Conservation (phyloP, 1,140 invertebrate genomes). For the Anastrepha obliqua region DNA sequence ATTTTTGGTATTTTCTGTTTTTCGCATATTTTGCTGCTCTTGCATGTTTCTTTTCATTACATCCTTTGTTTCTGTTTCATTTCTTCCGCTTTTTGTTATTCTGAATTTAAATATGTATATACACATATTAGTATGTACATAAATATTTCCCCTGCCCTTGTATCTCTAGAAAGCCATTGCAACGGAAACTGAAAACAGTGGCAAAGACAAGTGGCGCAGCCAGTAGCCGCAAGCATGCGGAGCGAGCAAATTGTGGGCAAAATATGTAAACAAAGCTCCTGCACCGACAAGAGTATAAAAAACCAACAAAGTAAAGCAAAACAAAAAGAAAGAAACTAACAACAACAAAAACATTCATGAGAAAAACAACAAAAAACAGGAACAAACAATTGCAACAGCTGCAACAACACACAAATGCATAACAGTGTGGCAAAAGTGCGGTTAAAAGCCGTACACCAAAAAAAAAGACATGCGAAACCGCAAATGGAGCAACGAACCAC, state of each 20-base stretch:
- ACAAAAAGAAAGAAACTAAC: not conserved
- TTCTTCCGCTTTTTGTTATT: constrained; percentile 1
- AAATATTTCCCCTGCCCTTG: not conserved
- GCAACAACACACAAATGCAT: not conserved
- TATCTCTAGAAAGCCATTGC: not conserved
- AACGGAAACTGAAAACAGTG: constrained; percentile 37
- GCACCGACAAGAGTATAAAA: not conserved
- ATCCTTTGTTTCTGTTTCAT: not conserved
- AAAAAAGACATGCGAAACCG: constrained; percentile 34
- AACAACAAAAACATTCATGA: not conserved
- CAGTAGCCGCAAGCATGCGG: constrained; percentile 16
- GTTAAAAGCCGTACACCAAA: constrained; percentile 36
- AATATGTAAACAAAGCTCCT: constrained; percentile 18
- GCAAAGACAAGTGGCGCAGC: constrained; percentile 22
- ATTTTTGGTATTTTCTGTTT: not conserved
- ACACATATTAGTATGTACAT: not conserved
- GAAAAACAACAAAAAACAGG: not conserved
- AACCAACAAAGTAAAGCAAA: not conserved
- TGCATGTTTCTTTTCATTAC: not conserved
- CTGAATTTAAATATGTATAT: not conserved
- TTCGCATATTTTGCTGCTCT: not conserved
- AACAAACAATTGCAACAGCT: constrained; percentile 21
- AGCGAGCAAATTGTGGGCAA: not conserved
- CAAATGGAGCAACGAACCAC: constrained; percentile 44
- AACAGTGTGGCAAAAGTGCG: constrained; percentile 46